Evolutionary conservation across 2,113 vertebrate species (phyloP).

Genomic region (Arenaria interpres): DNA sequence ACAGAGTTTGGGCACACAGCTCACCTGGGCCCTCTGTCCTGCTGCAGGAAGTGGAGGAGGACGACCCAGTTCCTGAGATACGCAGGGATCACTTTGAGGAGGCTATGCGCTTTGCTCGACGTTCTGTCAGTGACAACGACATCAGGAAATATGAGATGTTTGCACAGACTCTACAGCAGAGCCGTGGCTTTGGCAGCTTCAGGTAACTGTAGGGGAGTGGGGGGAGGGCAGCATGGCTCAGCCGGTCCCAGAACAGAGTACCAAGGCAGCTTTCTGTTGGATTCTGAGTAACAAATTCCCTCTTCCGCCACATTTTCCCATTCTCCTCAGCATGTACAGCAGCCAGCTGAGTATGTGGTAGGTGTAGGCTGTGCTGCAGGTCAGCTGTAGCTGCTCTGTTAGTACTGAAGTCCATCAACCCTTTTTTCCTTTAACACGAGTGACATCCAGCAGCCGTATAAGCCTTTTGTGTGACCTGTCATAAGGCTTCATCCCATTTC

Average conservation of each 20-base stretch:
- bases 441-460: neutral
- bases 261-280: neutral
- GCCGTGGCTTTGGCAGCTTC: slow-evolving; percentile 96
- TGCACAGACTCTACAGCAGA: slow-evolving; percentile 97
- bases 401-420: neutral
- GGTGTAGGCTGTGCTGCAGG: neutral
- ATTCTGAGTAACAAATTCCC: neutral
- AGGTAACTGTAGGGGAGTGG: slow-evolving; percentile 75
- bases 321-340: neutral
- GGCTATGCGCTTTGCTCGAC: slow-evolving; percentile 96
- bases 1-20: neutral
- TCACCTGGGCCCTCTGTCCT: neutral
- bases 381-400: neutral
- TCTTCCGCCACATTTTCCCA: neutral
- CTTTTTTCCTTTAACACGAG: neutral
- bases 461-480: neutral
- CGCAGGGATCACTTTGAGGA: slow-evolving; percentile 97
- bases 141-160: slow-evolving; percentile 99
- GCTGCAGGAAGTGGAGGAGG: slow-evolving; percentile 91
- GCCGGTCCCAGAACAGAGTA: neutral
- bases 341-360: neutral
- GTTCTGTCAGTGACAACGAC: slow-evolving; percentile 96
- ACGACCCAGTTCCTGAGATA: slow-evolving; percentile 95
- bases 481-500: neutral
- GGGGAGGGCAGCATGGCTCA: neutral